Conservation (phyloP, 37 sponge, comb jelly and placozoan species). For the Aphrocallistes beatrix region DNA sequence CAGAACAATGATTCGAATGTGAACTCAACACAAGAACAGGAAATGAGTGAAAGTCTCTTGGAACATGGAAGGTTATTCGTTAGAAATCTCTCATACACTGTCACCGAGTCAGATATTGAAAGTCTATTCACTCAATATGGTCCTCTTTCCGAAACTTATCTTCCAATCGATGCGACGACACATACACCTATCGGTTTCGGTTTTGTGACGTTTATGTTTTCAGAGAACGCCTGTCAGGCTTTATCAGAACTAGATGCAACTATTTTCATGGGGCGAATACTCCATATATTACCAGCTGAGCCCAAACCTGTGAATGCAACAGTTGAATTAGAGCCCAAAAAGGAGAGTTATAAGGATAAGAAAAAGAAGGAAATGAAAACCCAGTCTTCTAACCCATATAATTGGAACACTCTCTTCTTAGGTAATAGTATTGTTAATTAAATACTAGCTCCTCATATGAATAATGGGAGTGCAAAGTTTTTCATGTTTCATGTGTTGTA, state of each 20-base stretch:
- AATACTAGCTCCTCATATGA: not conserved
- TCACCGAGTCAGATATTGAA: slow-evolving; percentile 64
- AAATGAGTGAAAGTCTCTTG: slow-evolving; percentile 29
- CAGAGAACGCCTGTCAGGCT: slow-evolving; percentile 84
- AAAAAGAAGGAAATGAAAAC: slow-evolving; percentile 50
- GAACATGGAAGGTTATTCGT: slow-evolving; percentile 87
- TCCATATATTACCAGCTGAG: slow-evolving; percentile 78
- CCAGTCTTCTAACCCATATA: slow-evolving; percentile 42
- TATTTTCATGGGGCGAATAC: slow-evolving; percentile 70
- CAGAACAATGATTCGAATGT: not conserved
- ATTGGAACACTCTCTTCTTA: slow-evolving; percentile 93
- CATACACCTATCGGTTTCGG: slow-evolving; percentile 68
- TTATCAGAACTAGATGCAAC: slow-evolving; percentile 55
- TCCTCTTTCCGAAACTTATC: slow-evolving; percentile 53
- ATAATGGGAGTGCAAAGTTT: no score
- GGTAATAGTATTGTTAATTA: no score
- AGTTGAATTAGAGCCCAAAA: not conserved
- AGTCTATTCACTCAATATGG: slow-evolving; percentile 62
- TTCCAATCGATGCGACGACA: slow-evolving; percentile 56
- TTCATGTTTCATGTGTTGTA: not conserved
- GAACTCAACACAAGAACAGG: not conserved
- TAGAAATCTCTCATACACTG: slow-evolving; percentile 71
- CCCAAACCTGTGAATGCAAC: not conserved
- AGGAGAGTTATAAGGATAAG: slow-evolving; percentile 55
- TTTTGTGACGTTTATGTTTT: slow-evolving; percentile 83